Evolutionary conservation across 2,888 invertebrate species (phyloP), one percentile per base, ranked within the genome.

Genomic region (Sicus ferrugineus): DNA sequence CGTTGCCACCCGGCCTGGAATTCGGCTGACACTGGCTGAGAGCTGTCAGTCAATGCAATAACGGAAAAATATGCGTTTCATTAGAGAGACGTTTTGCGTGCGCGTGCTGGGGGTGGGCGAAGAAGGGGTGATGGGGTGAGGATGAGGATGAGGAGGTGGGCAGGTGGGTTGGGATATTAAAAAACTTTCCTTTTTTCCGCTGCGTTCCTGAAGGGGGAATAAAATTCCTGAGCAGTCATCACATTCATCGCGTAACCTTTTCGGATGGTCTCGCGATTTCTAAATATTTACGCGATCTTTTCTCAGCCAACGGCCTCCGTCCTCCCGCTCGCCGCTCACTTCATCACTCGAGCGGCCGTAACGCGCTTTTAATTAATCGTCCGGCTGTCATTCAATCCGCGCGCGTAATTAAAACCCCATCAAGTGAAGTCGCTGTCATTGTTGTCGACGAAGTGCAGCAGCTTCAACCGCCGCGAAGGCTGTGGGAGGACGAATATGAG

Each of bases 341-440:
- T 61, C 42, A 42, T 26, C 42, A 19, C 1, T 4, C 34, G 11
- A 9, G 11, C 23, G 16, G 42, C 46, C 56, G n/a, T 56, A 58
- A 56, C 48, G 67, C 64, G 70, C 63, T 75, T 76, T 73, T 76
- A 76, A 76, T 76, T 75, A 76, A 76, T 76, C 74, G 73, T 65
- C 67, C 72, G 56, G 72, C 73, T n/a, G 74, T 75, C 74, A 76
- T 75, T 75, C 76, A 78, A 78, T 79, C 75, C 76, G 75, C 73
- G 72, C 75, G 74, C 75, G 74, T 76, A 79, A 79, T 79, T 78
- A 79, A 77, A 76, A 74, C 73, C 70, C 75, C 76, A 78, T 78
- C 76, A 76, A 71, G 69, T 61, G 69, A 69, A 70, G 54, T 71
- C 69, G 64, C 72, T 74, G 73, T 73, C 73, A 73, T 72, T 66